Evolutionary conservation across 2,797 vertebrate species (phyloP), one percentile per base, ranked within the genome.

Genomic region (Pantherophis vulpinus): DNA sequence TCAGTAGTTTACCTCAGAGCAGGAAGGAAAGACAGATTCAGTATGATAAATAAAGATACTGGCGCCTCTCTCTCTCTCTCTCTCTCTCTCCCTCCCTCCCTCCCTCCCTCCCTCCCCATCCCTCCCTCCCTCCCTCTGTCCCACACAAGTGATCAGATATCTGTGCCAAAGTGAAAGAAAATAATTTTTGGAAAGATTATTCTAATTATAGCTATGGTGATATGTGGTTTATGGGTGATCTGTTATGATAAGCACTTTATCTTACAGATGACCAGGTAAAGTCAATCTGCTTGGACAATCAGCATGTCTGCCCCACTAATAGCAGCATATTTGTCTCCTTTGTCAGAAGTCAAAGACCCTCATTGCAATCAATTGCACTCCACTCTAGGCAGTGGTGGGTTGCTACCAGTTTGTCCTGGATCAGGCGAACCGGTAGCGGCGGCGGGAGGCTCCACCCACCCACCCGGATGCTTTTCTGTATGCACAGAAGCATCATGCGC

Each of bases 1-100:
- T 95, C 87, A 92, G 93, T 63, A n/a, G 90, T 86, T 95, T 95
- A 93, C 70, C 87, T 89, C 29, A 94, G 32, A 87, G 94, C 94
- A 94, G 25, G 89, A 37, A 90, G 29, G 56, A 66, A 96, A 92
- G 42, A 89, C 23, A 88, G 10, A 91, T 13, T 83, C 3, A 91
- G 37, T 27, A 88, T 55, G 42, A 79, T 54, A 56, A 27, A 83
- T 74, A 9, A 54, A 91, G 29, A 7, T 2, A 27, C 93, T 93
- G 93, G 37, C 37, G 37, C 37, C n/a, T 32, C 29, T 0, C 66
- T 10, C 9, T 55, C 60, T 4, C 25, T 61, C 25, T 4, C 8
- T 27, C 60, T 4, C 8, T 10, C 60, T 11, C 25, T 0, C 2
- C 9, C 59, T 9, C 59, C 2, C 66, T 20, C 9, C 29, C 27